Percentiles rank a stretch among this genome's conserved stretches.
Conservation (phyloP, 2,113 vertebrate genomes). For the Embiotoca jacksoni region DNA sequence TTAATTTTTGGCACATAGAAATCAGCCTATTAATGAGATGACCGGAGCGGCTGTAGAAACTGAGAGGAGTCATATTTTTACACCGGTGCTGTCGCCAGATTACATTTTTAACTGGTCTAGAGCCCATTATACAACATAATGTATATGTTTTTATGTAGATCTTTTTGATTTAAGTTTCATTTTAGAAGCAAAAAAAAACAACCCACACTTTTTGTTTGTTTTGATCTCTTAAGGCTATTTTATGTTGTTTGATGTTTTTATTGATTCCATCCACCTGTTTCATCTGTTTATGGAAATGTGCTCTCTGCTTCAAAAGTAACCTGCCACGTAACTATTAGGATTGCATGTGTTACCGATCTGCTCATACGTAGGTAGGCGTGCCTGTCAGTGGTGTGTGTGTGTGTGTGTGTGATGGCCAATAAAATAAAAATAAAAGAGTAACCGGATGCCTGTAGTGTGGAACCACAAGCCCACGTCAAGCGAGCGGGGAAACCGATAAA, state of each 20-base stretch:
- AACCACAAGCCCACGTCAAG: background rate
- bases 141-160: background rate
- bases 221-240: background rate
- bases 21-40: slow-evolving; percentile 35
- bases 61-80: slow-evolving; percentile 10
- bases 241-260: slow-evolving; percentile 7
- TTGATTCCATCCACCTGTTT: slow-evolving; percentile 26
- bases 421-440: slow-evolving; percentile 23
- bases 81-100: slow-evolving; percentile 20
- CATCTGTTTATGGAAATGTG: slow-evolving; percentile 63
- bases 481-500: background rate
- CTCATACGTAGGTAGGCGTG: slow-evolving; percentile 3
- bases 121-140: background rate
- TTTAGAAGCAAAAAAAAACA: background rate
- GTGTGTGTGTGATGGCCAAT: slow-evolving; percentile 11
- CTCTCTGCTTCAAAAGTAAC: background rate
- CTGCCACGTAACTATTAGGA: too few species aligned
- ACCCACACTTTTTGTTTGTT: background rate
- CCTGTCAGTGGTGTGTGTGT: slow-evolving; percentile 10
- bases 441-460: slow-evolving; percentile 1
- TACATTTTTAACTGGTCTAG: background rate
- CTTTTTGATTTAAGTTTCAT: background rate
- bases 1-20: slow-evolving; percentile 5
- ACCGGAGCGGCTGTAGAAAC: slow-evolving; percentile 7
- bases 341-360: background rate